Evolutionary conservation across 2,888 invertebrate genomes (phyloP).

Genomic region (Drosophila falleni): DNA sequence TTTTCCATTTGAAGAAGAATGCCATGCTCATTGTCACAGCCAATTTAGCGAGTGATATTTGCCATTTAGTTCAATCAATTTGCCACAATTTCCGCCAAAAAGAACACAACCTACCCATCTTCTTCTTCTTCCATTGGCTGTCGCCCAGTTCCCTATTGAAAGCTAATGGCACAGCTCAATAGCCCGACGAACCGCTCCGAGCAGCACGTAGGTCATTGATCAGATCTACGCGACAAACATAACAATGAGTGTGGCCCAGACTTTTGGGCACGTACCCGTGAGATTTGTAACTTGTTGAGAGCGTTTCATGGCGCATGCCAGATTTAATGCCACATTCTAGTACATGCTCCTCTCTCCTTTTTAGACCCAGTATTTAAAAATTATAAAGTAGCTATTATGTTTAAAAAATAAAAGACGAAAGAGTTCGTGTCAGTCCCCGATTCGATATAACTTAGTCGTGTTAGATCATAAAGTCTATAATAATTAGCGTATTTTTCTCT

Average conservation of each 20-base stretch:
- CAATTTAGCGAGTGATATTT: conserved; percentile 76
- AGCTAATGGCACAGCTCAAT: conserved; percentile 74
- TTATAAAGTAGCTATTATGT: neutral
- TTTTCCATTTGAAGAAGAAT: conserved; percentile 4
- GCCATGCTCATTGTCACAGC: conserved; percentile 67
- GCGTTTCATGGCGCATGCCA: conserved; percentile 48
- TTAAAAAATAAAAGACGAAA: too few species aligned
- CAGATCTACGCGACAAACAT: conserved; percentile 83
- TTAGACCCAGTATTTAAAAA: neutral
- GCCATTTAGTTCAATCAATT: conserved; percentile 80
- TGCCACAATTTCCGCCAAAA: conserved; percentile 75
- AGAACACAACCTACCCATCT: conserved; percentile 3
- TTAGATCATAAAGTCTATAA: too few species aligned
- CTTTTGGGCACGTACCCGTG: conserved; percentile 55
- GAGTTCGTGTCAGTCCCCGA: too few species aligned
- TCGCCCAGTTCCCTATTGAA: conserved; percentile 63
- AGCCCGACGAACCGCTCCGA: conserved; percentile 32
- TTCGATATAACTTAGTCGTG: too few species aligned
- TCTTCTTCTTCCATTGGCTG: neutral
- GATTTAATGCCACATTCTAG: conserved; percentile 50
- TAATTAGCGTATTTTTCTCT: too few species aligned
- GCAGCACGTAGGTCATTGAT: conserved; percentile 83
- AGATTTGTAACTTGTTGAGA: conserved; percentile 72
- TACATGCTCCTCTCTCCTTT: conserved; percentile 1
- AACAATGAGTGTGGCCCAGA: conserved; percentile 64